phyloP scores from a whole-genome alignment of 2,113 vertebrate species.

The Oreochromis tanganicae region DNA sequence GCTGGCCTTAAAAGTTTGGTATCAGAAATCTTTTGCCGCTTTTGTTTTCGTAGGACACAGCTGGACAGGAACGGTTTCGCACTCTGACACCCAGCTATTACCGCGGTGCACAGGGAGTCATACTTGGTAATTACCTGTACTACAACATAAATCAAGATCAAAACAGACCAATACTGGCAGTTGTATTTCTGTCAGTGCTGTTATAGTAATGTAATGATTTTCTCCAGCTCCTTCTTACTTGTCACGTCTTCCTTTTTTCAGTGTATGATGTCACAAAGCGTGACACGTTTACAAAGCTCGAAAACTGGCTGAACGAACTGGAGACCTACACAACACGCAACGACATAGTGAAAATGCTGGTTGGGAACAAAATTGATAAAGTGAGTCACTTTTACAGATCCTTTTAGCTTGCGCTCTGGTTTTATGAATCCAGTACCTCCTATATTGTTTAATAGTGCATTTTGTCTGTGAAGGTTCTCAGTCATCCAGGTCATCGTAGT shows the following conservation, averaged over 20 bases:
- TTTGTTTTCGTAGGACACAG: slow-evolving; percentile 83
- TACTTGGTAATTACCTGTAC: slow-evolving; percentile 78
- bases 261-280: slow-evolving; percentile 95
- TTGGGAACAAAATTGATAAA: slow-evolving; percentile 98
- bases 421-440: background rate
- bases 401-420: background rate
- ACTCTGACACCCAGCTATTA: slow-evolving; percentile 98
- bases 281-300: slow-evolving; percentile 90
- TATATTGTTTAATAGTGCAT: background rate
- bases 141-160: background rate
- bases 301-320: slow-evolving; percentile 96
- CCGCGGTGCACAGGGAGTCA: slow-evolving; percentile 95
- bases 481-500: background rate
- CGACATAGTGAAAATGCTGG: slow-evolving; percentile 95
- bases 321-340: slow-evolving; percentile 97
- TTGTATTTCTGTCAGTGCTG: background rate
- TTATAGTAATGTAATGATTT: background rate
- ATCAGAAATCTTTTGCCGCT: background rate
- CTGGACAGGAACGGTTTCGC: slow-evolving; percentile 94
- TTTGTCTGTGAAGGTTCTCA: background rate
- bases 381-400: slow-evolving; percentile 63
- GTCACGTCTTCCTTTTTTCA: slow-evolving; percentile 58
- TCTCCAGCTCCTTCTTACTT: background rate
- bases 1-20: background rate
- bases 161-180: background rate